Conservation (phyloP, 2,113 vertebrate genomes). For the Riparia riparia region DNA sequence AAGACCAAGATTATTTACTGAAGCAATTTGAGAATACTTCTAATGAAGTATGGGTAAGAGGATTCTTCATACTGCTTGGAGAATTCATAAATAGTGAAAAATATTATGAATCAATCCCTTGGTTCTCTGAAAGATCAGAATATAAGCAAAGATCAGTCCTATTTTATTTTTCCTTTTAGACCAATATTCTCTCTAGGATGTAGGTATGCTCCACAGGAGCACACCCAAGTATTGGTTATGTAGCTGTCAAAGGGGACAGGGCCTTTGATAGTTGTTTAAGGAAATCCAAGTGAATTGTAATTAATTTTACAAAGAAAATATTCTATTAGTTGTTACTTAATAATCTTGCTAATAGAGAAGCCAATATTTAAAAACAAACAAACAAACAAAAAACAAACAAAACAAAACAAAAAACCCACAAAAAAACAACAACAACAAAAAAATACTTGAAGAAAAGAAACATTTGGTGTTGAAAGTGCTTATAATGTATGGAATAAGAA, state of each 20-base stretch:
- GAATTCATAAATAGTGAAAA: slow-evolving; percentile 4
- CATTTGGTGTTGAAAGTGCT: neutral
- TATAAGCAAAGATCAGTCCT: neutral
- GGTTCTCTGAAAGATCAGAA: neutral
- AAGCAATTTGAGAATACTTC: slow-evolving; percentile 13
- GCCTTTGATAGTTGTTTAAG: neutral
- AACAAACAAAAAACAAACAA: neutral
- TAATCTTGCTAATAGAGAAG: neutral
- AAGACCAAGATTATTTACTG: slow-evolving; percentile 24
- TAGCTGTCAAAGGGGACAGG: neutral
- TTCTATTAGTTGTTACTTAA: neutral
- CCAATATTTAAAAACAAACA: neutral
- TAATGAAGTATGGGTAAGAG: slow-evolving; percentile 9
- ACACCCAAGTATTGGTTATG: neutral
- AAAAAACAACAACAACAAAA: too few relatives aligned
- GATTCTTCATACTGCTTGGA: neutral
- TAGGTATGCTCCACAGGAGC: neutral
- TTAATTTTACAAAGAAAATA: neutral
- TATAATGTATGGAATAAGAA: neutral
- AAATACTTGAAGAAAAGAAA: neutral
- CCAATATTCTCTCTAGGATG: neutral
- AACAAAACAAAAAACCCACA: too few relatives aligned
- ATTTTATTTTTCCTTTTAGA: neutral
- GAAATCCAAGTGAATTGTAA: neutral
- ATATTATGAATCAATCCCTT: neutral